A percentile compares a stretch with the other conserved stretches of the same genome.
phyloP scores from a whole-genome alignment of 1,140 invertebrate species.

The Harpegnathos saltator region DNA sequence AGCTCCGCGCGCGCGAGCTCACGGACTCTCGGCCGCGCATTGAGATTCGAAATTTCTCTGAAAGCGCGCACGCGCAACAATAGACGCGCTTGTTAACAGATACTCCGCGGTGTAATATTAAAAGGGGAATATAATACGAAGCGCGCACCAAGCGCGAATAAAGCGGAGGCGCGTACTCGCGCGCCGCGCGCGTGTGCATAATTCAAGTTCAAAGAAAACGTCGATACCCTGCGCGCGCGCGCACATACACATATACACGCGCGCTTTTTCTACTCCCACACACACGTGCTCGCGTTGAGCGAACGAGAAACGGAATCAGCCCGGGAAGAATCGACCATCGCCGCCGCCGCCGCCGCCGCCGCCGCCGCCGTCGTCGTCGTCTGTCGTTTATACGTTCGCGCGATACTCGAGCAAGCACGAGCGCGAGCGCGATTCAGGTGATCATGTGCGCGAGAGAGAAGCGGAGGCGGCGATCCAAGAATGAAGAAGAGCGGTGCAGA shows the following conservation, averaged over 20 bases:
- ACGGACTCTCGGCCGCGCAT: not conserved
- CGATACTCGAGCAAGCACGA: conserved; percentile 18
- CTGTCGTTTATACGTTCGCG: conserved; percentile 17
- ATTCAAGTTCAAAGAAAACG: conserved; percentile 59
- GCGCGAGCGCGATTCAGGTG: conserved; percentile 33
- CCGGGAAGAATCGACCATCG: conserved; percentile 12
- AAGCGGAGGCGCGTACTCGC: conserved; percentile 37
- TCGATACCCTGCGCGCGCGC: conserved; percentile 25
- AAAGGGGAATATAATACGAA: conserved; percentile 26
- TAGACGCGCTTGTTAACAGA: conserved; percentile 54
- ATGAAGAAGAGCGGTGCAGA: conserved; percentile 23
- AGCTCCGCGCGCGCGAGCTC: conserved; percentile 8
- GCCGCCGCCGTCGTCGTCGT: not conserved
- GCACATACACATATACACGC: not conserved
- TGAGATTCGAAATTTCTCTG: conserved; percentile 21
- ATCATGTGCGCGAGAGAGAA: conserved; percentile 39
- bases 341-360: too few species aligned
- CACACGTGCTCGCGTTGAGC: not conserved
- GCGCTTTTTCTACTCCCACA: too few species aligned
- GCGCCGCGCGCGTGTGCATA: conserved; percentile 43
- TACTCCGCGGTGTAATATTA: conserved; percentile 19
- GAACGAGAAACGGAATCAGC: not conserved
- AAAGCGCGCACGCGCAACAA: conserved; percentile 33
- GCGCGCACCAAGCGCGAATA: conserved; percentile 4
- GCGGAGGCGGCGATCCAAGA: conserved; percentile 62